Conservation (phyloP, 2,888 invertebrate genomes). For the Peribatodes rhomboidaria region DNA sequence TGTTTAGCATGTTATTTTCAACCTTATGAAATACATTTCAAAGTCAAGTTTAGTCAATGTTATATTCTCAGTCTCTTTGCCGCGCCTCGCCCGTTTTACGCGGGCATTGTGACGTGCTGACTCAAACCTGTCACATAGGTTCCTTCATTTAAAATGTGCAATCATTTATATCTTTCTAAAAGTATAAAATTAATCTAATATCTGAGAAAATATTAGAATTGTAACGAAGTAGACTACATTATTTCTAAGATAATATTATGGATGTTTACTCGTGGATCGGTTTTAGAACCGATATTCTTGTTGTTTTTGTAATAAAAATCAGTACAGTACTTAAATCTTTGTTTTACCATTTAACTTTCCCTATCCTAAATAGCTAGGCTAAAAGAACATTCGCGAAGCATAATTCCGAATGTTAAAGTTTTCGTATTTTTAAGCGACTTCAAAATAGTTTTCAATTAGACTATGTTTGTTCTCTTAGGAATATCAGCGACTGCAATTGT, state of each 20-base stretch:
- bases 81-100: not conserved
- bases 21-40: too few species aligned
- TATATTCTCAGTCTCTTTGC: too few species aligned
- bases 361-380: too few species aligned
- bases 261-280: slow-evolving; percentile 58
- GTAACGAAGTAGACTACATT: slow-evolving; percentile 50
- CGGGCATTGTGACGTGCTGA: not conserved
- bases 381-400: too few species aligned
- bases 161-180: slow-evolving; percentile 10
- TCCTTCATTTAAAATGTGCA: slow-evolving; percentile 21
- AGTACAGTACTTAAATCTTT: slow-evolving; percentile 42
- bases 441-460: too few species aligned
- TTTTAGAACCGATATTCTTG: slow-evolving; percentile 44
- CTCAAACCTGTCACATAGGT: slow-evolving; percentile 4
- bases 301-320: slow-evolving; percentile 64
- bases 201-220: slow-evolving; percentile 13
- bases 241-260: slow-evolving; percentile 57
- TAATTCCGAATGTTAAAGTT: too few species aligned
- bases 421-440: too few species aligned
- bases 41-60: too few species aligned
- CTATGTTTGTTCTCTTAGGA: too few species aligned
- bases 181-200: not conserved
- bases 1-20: too few species aligned
- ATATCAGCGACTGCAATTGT: too few species aligned
- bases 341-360: slow-evolving; percentile 21